A percentile compares a stretch with the other conserved stretches of the same genome.
Evolutionary conservation across 2,888 invertebrate genomes (phyloP).

Genomic region (Pyralis farinalis): DNA sequence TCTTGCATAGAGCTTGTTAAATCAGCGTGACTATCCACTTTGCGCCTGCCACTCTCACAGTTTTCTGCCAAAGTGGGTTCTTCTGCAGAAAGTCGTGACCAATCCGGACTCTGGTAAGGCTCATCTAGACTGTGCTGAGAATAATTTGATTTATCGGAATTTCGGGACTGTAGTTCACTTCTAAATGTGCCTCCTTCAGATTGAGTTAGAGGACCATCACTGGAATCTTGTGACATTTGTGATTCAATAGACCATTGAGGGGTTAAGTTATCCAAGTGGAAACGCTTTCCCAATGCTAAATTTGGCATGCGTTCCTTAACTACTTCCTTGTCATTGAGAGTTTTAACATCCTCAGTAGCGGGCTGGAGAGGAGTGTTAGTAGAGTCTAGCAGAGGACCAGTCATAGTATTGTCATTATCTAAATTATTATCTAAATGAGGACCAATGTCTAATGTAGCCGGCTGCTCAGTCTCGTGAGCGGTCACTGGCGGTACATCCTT

Average conservation of each 20-base stretch:
- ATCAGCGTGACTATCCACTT: constrained; percentile 45
- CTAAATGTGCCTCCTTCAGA: constrained; percentile 82
- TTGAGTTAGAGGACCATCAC: constrained; percentile 81
- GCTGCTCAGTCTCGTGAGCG: constrained; percentile 28
- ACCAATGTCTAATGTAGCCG: constrained; percentile 23
- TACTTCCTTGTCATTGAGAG: constrained; percentile 59
- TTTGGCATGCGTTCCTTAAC: constrained; percentile 66
- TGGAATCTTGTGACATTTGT: constrained; percentile 84
- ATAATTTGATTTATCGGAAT: constrained; percentile 71
- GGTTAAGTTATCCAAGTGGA: constrained; percentile 66
- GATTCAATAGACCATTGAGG: constrained; percentile 86
- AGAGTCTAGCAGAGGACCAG: constrained; percentile 24
- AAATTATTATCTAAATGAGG: constrained; percentile 31
- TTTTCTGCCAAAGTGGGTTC: constrained; percentile 37
- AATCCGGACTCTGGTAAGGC: constrained; percentile 46
- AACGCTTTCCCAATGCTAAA: constrained; percentile 63
- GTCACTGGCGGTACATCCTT: constrained; percentile 22
- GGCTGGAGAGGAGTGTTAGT: constrained; percentile 28
- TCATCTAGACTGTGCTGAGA: constrained; percentile 50
- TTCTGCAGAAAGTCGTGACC: constrained; percentile 46
- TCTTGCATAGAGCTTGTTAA: constrained; percentile 54
- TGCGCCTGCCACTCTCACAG: constrained; percentile 27
- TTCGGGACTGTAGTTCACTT: constrained; percentile 81
- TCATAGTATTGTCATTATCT: constrained; percentile 21
- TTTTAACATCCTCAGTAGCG: constrained; percentile 47